A percentile compares a stretch with the other conserved stretches of the same genome.
phyloP scores from a whole-genome alignment of 2,113 vertebrate genomes.

The human region DNA sequence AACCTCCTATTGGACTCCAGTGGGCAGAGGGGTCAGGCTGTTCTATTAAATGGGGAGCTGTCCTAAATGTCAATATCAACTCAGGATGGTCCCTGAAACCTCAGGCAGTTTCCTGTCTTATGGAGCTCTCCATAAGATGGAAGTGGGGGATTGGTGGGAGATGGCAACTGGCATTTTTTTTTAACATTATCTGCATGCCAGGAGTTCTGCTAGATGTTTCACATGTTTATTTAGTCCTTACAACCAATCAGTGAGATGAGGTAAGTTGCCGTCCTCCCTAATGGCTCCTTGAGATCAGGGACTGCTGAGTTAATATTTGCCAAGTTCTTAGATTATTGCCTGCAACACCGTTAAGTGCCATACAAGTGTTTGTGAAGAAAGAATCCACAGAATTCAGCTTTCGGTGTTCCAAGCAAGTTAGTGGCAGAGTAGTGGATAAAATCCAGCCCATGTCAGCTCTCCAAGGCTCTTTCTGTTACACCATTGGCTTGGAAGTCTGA shows the following conservation, averaged over 20 bases:
- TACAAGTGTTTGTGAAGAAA: neutral
- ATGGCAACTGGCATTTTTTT: neutral
- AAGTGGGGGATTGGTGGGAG: neutral
- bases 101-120: neutral
- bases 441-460: neutral
- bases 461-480: neutral
- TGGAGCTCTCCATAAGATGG: too few species aligned
- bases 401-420: neutral
- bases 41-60: neutral
- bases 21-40: neutral
- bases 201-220: neutral
- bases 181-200: neutral
- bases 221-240: neutral
- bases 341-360: neutral
- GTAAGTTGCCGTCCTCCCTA: accelerated
- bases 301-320: neutral
- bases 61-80: neutral
- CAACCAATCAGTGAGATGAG: neutral
- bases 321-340: neutral
- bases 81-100: neutral
- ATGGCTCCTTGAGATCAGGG: neutral
- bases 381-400: neutral
- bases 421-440: neutral
- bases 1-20: neutral
- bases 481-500: neutral